Evolutionary conservation across 2,113 vertebrate genomes (phyloP), one percentile per base, ranked within the genome.

Genomic region (Lepus americanus): DNA sequence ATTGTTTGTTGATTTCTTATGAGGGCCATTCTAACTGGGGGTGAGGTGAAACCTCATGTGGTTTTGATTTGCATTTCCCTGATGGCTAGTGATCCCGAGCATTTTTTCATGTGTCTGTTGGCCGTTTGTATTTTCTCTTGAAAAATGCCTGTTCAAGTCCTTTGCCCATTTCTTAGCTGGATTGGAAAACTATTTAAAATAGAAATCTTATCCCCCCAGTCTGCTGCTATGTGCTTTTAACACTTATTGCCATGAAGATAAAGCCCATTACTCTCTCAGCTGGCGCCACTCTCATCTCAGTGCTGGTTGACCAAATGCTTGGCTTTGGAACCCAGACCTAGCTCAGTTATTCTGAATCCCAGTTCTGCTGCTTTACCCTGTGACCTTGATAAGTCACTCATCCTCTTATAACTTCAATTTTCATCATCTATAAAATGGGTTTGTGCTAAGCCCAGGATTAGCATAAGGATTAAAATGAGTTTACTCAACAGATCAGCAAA

Each of bases 341-440:
- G 25, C 9, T 77, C 66, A 64, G 6, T 85, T n/a, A n/a, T n/a
- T n/a, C 91, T n/a, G 55, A 16, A 1, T 83, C 27, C n/a, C n/a
- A 55, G 0, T 79, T 87, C 55, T 89, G 23, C 44, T 11, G 6
- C 55, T 89, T 83, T 33, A 29, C 64, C 11, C 19, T 53, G 44
- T 92, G 83, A 51, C 33, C 20, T 82, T 51, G 76, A 84, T 39
- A 73, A 51, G 59, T 33, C 63, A 53, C 59, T 83, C 19, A 25
- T 33, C 17, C n/a, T 36, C 11, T 19, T 27, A 29, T 63, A 86
- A 27, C 79, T 64, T 91, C 44, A 25, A 74, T 91, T 82, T 94
- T 72, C 20, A 11, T 82, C 36, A 55, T 78, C 73, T 82, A 61
- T 86, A 67, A 94, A 90, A 59, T 66, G 82, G 73, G 14, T 51